Base-by-base conservation (phyloP, 2,797 vertebrate genomes). In the Acrossocheilus wenchowensis region DNA sequence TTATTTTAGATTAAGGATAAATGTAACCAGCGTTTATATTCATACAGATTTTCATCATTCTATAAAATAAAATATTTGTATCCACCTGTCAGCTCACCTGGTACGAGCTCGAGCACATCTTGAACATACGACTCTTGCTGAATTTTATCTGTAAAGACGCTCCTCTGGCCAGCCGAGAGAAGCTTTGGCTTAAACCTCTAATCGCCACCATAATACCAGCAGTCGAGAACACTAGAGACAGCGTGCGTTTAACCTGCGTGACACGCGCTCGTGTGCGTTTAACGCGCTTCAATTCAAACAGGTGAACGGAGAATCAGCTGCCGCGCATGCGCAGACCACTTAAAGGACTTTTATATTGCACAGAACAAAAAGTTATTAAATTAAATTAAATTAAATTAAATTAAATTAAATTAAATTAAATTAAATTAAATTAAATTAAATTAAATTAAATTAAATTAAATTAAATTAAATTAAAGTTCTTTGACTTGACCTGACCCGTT, bases 171-270 rank as follows among this genome's bases (percentile, higher is more conserved):
- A 84, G 69, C 15, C 36, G 23, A 64, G 15, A 62, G 30, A 83
- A 39, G 36, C 57, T 71, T 30, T 62, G 62, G 14, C 69, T 48
- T 54, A 89, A 52, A 78, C 10, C 17, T 78, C 77, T 82, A n/a
- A 88, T 21, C 54, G 78, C 64, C 78, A 89, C 89, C 89, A 89
- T 89, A 19, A 54, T 48, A 39, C 1, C 30, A 1, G 3, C 12
- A 77, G 54, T 10, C 4, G 57, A 48, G 11, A 75, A 60, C 12
- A 62, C 52, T 2, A 4, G 34, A 45, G 6, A 73, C n/a, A 15
- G 62, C 43, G 26, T 0, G 11, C 3, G 72, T 26, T 48, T 54
- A 0, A 81, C 41, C 39, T 12, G 78, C n/a, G 57, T 6, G 10
- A 57, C 36, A n/a, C 34, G 69, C 36, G 9, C 21, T n/a, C 6